Percentiles rank a stretch among this genome's conserved stretches.
Evolutionary conservation across 2,113 vertebrate species (phyloP).

Genomic region (Callocephalon fimbriatum): DNA sequence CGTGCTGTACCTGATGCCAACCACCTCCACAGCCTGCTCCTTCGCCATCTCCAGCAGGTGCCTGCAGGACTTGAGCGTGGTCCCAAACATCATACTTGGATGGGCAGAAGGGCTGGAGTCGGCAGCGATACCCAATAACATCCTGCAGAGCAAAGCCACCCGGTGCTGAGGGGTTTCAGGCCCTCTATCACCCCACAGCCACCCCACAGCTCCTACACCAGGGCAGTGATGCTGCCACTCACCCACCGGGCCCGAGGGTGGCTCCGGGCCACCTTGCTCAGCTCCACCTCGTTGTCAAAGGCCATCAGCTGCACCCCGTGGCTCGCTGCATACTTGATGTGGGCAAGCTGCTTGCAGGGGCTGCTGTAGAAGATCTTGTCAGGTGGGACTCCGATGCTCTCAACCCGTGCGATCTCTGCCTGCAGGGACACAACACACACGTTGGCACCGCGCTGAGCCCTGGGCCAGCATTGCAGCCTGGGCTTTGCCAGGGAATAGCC

Average conservation of each 20-base stretch:
- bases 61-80: slow-evolving; percentile 69
- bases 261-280: slow-evolving; percentile 77
- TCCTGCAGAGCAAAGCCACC: slow-evolving; percentile 42
- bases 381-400: slow-evolving; percentile 66
- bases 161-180: fast-evolving
- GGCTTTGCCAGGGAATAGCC: background rate
- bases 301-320: slow-evolving; percentile 75
- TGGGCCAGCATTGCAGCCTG: background rate
- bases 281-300: slow-evolving; percentile 83
- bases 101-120: slow-evolving; percentile 56
- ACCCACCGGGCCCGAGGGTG: slow-evolving; percentile 77
- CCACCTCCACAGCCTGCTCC: slow-evolving; percentile 75
- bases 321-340: slow-evolving; percentile 76
- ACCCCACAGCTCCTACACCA: background rate
- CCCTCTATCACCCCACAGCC: background rate
- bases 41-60: slow-evolving; percentile 76
- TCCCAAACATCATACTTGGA: slow-evolving; percentile 71
- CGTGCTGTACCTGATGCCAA: slow-evolving; percentile 76
- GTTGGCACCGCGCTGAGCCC: background rate
- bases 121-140: slow-evolving; percentile 75
- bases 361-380: slow-evolving; percentile 80
- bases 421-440: background rate
- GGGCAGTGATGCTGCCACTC: fast-evolving
- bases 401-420: slow-evolving; percentile 75
- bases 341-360: slow-evolving; percentile 81